Evolutionary conservation across 2,797 vertebrate genomes (phyloP).

Genomic region (Eupleurogrammus muticus): DNA sequence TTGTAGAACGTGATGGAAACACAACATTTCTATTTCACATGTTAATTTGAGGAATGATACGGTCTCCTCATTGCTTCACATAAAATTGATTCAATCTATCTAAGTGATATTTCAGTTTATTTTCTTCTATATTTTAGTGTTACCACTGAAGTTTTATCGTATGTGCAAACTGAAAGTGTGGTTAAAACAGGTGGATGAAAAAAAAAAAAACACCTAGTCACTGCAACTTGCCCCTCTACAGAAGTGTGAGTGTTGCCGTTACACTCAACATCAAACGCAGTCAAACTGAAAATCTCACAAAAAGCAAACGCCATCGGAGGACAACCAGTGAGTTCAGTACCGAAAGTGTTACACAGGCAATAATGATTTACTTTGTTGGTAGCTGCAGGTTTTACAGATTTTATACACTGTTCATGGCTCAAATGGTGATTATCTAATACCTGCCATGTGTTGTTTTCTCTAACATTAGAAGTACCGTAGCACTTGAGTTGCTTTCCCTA

Average conservation of each 20-base stretch:
- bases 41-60: too few species aligned
- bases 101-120: too few species aligned
- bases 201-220: neutral
- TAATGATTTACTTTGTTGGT: neutral
- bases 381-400: neutral
- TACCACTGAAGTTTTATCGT: too few species aligned
- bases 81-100: too few species aligned
- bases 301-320: neutral
- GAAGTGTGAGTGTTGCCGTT: neutral
- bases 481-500: neutral
- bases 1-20: too few species aligned
- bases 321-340: neutral
- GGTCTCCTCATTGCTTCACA: too few species aligned
- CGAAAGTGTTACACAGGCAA: neutral
- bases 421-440: neutral
- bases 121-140: too few species aligned
- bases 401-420: neutral
- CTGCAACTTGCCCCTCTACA: neutral
- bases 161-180: too few species aligned
- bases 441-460: neutral
- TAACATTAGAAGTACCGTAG: neutral
- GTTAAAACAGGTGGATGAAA: too few species aligned
- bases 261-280: neutral
- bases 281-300: neutral
- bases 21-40: too few species aligned